These are phyloP conservation scores for Apomyelois bistriatella DNA, from an alignment of 2,888 invertebrate genomes.

Conservation along the genomic window DNA sequence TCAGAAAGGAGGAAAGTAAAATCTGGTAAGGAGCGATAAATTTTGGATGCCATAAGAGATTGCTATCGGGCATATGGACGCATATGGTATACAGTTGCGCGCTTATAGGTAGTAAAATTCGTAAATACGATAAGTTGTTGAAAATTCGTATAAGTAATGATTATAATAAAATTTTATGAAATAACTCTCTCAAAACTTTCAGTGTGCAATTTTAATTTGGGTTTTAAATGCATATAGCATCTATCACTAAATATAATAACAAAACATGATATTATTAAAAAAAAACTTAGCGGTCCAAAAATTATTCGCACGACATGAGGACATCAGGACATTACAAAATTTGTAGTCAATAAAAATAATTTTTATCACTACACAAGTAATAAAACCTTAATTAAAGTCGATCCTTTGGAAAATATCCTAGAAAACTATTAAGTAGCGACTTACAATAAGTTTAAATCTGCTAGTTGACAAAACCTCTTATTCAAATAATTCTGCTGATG, in stretches of 20 bases:
- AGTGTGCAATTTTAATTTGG: background rate
- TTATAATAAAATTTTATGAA: conserved; percentile 15
- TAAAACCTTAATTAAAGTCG: too few species aligned
- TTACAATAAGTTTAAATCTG: background rate
- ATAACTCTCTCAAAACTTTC: background rate
- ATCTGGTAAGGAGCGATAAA: conserved; percentile 44
- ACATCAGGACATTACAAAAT: too few species aligned
- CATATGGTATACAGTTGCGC: conserved; percentile 58
- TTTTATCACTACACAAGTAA: too few species aligned
- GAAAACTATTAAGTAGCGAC: too few species aligned
- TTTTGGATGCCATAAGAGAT: conserved; percentile 45
- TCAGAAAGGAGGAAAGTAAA: conserved; percentile 32
- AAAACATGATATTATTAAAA: too few species aligned
- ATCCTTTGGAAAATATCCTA: too few species aligned
- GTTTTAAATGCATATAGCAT: background rate
- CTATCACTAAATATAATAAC: too few species aligned
- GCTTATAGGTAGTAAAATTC: conserved; percentile 45
- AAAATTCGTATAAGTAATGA: conserved; percentile 28
- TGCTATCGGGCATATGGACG: conserved; percentile 45
- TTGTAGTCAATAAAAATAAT: too few species aligned
- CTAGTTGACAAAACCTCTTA: background rate
- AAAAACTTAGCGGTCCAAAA: too few species aligned
- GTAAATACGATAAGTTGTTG: conserved; percentile 30
- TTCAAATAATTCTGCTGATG: background rate
- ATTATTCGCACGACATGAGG: too few species aligned